Evolutionary conservation across 2,797 vertebrate genomes (phyloP).

Genomic region (Onychomys arenicola): DNA sequence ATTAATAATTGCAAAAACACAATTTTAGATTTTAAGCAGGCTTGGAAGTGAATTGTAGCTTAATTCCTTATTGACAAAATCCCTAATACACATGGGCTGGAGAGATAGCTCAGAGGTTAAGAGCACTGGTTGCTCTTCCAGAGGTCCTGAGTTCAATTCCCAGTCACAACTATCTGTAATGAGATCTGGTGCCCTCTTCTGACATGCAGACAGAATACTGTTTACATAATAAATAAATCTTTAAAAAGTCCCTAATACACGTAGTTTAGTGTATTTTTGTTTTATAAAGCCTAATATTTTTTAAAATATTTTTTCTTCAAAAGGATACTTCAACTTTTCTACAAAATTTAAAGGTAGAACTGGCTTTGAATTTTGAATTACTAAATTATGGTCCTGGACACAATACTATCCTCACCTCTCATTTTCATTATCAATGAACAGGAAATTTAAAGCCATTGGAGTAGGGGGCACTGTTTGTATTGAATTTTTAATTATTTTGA

Average conservation of each 20-base stretch:
- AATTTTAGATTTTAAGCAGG: background rate
- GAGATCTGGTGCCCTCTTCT: too few species aligned
- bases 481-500: background rate
- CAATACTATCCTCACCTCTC: background rate
- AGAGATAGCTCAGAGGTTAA: too few species aligned
- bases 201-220: too few species aligned
- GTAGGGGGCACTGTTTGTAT: background rate
- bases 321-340: background rate
- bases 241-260: too few species aligned
- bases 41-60: background rate
- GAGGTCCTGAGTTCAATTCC: too few species aligned
- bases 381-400: background rate
- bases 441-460: background rate
- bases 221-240: too few species aligned
- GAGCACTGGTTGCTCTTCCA: too few species aligned
- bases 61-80: background rate
- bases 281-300: conserved; percentile 24
- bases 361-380: background rate
- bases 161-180: too few species aligned
- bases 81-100: background rate
- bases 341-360: conserved; percentile 3
- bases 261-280: background rate
- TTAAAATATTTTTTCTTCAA: background rate
- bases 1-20: conserved; percentile 6
- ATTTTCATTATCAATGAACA: background rate